These are phyloP conservation scores for Epistrophe grossulariae DNA, from an alignment of 2,888 invertebrate species.

Conservation along the genomic window DNA sequence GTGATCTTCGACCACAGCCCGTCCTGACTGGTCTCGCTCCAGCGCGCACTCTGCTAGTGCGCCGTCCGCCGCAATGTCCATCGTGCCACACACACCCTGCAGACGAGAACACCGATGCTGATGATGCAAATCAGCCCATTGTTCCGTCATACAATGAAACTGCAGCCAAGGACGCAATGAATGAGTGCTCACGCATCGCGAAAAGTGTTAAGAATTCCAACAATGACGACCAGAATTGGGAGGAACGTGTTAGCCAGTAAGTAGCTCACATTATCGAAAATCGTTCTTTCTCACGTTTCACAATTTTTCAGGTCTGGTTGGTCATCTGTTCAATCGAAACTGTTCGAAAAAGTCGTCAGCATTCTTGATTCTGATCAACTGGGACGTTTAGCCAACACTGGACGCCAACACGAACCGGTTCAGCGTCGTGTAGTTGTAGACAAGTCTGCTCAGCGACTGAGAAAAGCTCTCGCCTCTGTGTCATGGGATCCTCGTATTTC, in stretches of 20 bases:
- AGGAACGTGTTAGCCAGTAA: constrained; percentile 87
- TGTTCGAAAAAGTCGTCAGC: constrained; percentile 88
- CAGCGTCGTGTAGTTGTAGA: constrained; percentile 89
- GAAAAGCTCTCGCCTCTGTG: constrained; percentile 88
- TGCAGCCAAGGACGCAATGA: constrained; percentile 88
- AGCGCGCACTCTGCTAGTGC: constrained; percentile 81
- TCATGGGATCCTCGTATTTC: constrained; percentile 90
- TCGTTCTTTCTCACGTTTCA: constrained; percentile 2
- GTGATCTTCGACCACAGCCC: constrained; percentile 84
- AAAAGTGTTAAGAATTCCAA: constrained; percentile 86
- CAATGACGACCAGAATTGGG: constrained; percentile 87
- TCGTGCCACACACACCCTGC: constrained; percentile 82
- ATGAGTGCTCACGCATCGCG: constrained; percentile 88
- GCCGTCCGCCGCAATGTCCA: constrained; percentile 82
- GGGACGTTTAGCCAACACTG: constrained; percentile 87
- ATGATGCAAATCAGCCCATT: constrained; percentile 82
- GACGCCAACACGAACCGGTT: constrained; percentile 87
- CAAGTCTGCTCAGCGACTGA: constrained; percentile 87
- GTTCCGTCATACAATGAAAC: constrained; percentile 86
- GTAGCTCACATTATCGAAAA: constrained; percentile 58
- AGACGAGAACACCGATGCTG: constrained; percentile 84
- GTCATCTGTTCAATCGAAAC: constrained; percentile 87
- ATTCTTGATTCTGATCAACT: constrained; percentile 88
- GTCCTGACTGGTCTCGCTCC: constrained; percentile 81
- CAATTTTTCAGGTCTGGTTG: constrained; percentile 85